Conservation (phyloP, 2,888 invertebrate species). For the Dryococelus australis region DNA sequence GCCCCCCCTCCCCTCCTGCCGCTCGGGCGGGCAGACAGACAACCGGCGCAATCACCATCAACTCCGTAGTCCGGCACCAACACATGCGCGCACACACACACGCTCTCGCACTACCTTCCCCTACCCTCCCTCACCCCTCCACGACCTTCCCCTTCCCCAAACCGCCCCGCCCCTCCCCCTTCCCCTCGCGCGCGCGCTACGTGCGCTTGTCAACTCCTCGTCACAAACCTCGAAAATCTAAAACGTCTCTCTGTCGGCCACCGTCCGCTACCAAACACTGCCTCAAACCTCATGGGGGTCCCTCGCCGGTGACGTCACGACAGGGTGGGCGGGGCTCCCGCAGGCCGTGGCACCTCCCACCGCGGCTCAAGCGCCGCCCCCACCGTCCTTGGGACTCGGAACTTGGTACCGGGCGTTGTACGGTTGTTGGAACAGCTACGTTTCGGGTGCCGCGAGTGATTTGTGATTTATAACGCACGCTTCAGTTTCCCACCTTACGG, state of each 20-base stretch:
- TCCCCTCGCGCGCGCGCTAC: slow-evolving; percentile 31
- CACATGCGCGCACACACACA: slow-evolving; percentile 23
- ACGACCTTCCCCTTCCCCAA: background rate
- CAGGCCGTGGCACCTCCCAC: slow-evolving; percentile 34
- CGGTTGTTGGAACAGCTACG: slow-evolving; percentile 32
- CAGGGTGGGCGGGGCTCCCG: slow-evolving; percentile 39
- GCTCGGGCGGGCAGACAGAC: slow-evolving; percentile 35
- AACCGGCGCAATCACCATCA: slow-evolving; percentile 44
- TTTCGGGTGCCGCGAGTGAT: slow-evolving; percentile 17
- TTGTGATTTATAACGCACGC: slow-evolving; percentile 18
- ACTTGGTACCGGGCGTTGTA: slow-evolving; percentile 33
- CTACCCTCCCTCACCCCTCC: background rate
- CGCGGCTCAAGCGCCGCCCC: slow-evolving; percentile 32
- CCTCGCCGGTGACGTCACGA: slow-evolving; percentile 43
- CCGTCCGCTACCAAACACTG: slow-evolving; percentile 37
- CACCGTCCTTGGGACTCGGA: slow-evolving; percentile 31
- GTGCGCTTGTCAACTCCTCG: slow-evolving; percentile 43
- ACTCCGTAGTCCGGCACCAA: slow-evolving; percentile 43
- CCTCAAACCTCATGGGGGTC: slow-evolving; percentile 46
- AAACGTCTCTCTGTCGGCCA: slow-evolving; percentile 23
- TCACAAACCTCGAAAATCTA: slow-evolving; percentile 39
- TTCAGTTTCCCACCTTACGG: background rate
- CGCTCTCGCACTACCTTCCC: slow-evolving; percentile 32
- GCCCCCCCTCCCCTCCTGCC: slow-evolving; percentile 26
- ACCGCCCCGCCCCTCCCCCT: background rate